Conservation (phyloP, 2,888 invertebrate genomes). For the Dilophus febrilis region DNA sequence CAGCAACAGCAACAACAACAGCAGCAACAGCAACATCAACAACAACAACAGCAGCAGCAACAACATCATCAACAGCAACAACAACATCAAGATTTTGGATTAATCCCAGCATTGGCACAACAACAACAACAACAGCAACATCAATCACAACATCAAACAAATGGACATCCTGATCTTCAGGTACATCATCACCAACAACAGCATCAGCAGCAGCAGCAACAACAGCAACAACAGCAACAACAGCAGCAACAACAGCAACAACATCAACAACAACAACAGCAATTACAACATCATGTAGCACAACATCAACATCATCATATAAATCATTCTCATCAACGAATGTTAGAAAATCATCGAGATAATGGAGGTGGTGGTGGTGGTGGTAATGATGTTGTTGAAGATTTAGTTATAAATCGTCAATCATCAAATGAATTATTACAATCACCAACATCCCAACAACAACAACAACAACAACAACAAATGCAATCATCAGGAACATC, state of each 20-base stretch:
- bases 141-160: slow-evolving; percentile 14
- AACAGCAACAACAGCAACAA: slow-evolving; percentile 38
- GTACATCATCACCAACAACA: slow-evolving; percentile 25
- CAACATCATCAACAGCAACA: slow-evolving; percentile 8
- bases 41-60: slow-evolving; percentile 9
- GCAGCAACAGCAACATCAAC: slow-evolving; percentile 8
- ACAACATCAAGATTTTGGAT: slow-evolving; percentile 5
- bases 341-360: slow-evolving; percentile 4
- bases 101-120: slow-evolving; percentile 10
- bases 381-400: slow-evolving; percentile 6
- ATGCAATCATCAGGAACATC: background rate
- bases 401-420: slow-evolving; percentile 9
- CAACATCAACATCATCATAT: slow-evolving; percentile 33
- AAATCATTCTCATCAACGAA: slow-evolving; percentile 8
- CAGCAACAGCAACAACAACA: slow-evolving; percentile 35
- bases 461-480: slow-evolving; percentile 3
- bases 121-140: slow-evolving; percentile 15
- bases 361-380: no score
- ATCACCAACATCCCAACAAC: no score
- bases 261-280: slow-evolving; percentile 7
- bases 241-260: slow-evolving; percentile 15
- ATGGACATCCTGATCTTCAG: slow-evolving; percentile 4
- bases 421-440: slow-evolving; percentile 2
- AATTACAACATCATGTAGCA: slow-evolving; percentile 21
- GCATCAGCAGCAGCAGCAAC: slow-evolving; percentile 6